Base-by-base conservation (phyloP, 2,797 vertebrate species). In the Platyrinchus mystaceus region DNA sequence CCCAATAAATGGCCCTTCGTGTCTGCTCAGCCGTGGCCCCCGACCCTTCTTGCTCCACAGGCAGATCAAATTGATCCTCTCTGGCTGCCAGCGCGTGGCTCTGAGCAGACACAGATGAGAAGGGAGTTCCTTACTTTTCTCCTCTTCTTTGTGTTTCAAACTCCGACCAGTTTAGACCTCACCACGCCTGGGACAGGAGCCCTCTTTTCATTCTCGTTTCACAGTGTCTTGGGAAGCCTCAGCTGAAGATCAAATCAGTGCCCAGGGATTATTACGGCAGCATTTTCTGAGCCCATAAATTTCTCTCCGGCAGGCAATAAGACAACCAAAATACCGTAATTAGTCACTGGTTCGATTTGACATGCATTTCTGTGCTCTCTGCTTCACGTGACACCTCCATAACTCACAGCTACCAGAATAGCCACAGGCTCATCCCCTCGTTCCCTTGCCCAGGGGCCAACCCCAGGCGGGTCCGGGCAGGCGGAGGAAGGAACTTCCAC, bases 401-500 rank as follows among this genome's bases (percentile, higher is more conserved):
- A 98, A 95, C 97, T 98, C 97, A 97, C 94, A 91, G 92, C 47
- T 97, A 98, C 98, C 97, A 97, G 97, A 98, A 98, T 98, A 98
- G 98, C 98, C 94, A n/a, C 96, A 74, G 91, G 74, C 89, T 5
- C 74, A 84, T 49, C 62, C 87, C 73, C 88, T 84, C 10, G 16
- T 80, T 80, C 89, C 46, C 71, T 87, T 41, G 81, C 79, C 87
- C 28, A 11, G 81, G 55, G 81, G 43, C 89, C 19, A 23, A 2
- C 69, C 66, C 77, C 5, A 5, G 78, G n/a, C 9, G 2, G 41
- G 55, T 16, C 63, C 1, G 4, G 32, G 32, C 8, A 1, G 32
- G 66, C 1, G 0, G 79, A n/a, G 0, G 0, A 67, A 73, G 64
- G 41, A 81, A 74, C 84, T 90, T 89, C 83, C 76, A 78, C 75